Evolutionary conservation across 2,113 vertebrate species (phyloP).

Genomic region (Ammospiza caudacuta): DNA sequence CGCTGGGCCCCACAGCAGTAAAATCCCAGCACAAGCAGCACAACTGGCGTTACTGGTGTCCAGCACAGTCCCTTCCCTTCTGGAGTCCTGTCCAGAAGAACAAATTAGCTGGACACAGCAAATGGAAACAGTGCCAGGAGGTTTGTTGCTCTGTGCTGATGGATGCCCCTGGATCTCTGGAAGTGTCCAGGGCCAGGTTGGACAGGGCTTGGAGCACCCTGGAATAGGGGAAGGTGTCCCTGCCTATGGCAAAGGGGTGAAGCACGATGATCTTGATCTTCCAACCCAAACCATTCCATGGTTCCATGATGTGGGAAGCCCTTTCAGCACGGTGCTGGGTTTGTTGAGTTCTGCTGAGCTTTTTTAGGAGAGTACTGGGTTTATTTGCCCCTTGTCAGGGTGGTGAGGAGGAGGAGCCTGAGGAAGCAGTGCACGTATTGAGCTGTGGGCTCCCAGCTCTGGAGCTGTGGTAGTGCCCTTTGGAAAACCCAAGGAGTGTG

Average conservation of each 20-base stretch:
- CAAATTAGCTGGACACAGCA: neutral
- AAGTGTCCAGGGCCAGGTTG: neutral
- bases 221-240: neutral
- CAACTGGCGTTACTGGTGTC: neutral
- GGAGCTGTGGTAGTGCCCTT: neutral
- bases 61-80: neutral
- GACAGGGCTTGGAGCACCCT: fast-evolving
- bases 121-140: neutral
- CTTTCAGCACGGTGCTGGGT: fast-evolving
- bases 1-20: neutral
- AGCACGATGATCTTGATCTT: neutral
- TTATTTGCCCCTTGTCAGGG: neutral
- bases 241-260: neutral
- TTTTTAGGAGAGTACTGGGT: neutral
- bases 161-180: neutral
- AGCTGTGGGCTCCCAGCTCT: fast-evolving
- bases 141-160: fast-evolving
- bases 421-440: fast-evolving
- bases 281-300: neutral
- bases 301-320: neutral
- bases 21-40: neutral
- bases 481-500: neutral
- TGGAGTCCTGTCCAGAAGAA: neutral
- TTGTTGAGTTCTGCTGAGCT: neutral
- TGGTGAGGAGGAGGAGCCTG: neutral